Base-by-base conservation (phyloP, 2,888 invertebrate genomes). In the Crossocerus cetratus region DNA sequence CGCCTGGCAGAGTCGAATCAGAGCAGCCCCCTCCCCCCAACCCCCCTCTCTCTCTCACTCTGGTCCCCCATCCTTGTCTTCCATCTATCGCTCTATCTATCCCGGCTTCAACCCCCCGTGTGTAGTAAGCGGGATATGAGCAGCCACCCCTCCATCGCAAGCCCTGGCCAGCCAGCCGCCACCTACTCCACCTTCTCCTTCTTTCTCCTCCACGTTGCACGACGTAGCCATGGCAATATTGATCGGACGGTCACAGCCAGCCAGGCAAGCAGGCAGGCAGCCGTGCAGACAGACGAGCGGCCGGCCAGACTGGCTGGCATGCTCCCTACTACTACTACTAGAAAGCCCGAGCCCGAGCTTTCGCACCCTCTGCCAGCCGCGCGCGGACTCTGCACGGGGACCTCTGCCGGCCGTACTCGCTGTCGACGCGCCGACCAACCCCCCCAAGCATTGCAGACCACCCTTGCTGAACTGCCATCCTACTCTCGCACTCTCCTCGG, bases 161-260 rank as follows among this genome's bases (percentile, higher is more conserved):
- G n/a, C 69, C 65, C 69, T 65, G 63, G 49, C 58, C 66, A 21
- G 21, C 59, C 66, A 63, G 42, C 73, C 56, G 43, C 54, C 69
- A 68, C 64, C 69, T 61, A 63, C 65, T 69, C 69, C 69, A 66
- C 69, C 77, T 68, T 72, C 73, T 76, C 81, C 81, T 81, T 77
- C 82, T 81, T 82, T 80, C 83, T 82, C 83, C 79, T 77, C 83
- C 82, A 79, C 84, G 77, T 82, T 86, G 86, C 81, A 80, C 84
- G 83, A 74, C 85, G 88, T 88, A 87, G 83, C 76, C 88, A 88
- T 88, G 88, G 88, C 87, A 87, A 88, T 88, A 88, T 88, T 88
- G 88, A 88, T 88, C 88, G 80, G 77, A 68, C 83, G 75, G 77
- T 68, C 66, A 44, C 1, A 49, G 49, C 49, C 71, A 69, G 78